Evolutionary conservation across 2,888 invertebrate species (phyloP), one percentile per base, ranked within the genome.

Genomic region (Miltochrista miniata): DNA sequence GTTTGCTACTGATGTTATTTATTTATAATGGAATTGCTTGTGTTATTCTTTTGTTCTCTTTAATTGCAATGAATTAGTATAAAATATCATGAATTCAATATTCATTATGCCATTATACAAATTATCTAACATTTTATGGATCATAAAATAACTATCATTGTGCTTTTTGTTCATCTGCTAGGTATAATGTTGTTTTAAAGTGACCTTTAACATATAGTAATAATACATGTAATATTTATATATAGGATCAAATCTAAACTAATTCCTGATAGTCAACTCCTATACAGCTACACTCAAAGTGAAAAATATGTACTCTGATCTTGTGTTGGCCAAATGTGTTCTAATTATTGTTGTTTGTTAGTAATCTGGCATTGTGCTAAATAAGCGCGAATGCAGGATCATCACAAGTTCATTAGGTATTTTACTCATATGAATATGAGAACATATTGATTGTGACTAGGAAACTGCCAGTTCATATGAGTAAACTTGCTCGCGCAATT

Each of bases 11-110:
- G 83, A 87, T 87, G 83, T 90, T 90, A 86, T 87, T 88, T 86
- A 89, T 90, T 90, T 87, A 87, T 87, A 87, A 83, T 85, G 81
- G 73, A 82, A 81, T 85, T 84, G 84, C 87, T 89, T 90, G 89
- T 83, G 86, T 87, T 89, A 48, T 87, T 76, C 79, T 89, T 89
- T 81, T 84, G 85, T 87, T 81, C 76, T 84, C 84, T 64, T 76
- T 79, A 80, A 72, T 65, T 75, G 72, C 76, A 74, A 50, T 47
- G 70, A 75, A 65, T 72, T 54, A 77, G 64, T 75, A 69, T 73
- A 76, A 73, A 63, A 38, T 76, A 75, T 72, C 60, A 75, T 76
- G 66, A 66, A 78, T 77, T 69, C 64, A 74, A 45, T 69, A 62
- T 66, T 43, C 41, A 54, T 54, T 63, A 59, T 12, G 39, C 42